Evolutionary conservation across 1,140 invertebrate species (phyloP).

Genomic region (Leguminivora glycinivorella): DNA sequence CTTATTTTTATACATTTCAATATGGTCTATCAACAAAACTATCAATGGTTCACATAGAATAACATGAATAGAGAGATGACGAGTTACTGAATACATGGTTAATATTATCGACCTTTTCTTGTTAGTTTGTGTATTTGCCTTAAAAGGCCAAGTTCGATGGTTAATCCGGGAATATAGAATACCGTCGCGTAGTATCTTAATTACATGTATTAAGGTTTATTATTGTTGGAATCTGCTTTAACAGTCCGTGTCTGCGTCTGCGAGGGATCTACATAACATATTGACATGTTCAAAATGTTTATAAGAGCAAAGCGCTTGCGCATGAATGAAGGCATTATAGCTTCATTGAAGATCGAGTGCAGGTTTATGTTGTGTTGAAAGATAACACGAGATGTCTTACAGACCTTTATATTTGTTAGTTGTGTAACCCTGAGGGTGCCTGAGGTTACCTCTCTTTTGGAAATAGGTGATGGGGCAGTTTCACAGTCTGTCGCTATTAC

Average conservation of each 20-base stretch:
- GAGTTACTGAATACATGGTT: slow-evolving; percentile 21
- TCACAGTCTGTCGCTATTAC: background rate
- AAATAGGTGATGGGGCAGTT: background rate
- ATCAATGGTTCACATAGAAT: slow-evolving; percentile 10
- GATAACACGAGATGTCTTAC: slow-evolving; percentile 14
- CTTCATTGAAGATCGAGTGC: slow-evolving; percentile 9
- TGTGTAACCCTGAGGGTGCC: background rate
- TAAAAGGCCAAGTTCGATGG: slow-evolving; percentile 11
- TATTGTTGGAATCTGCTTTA: background rate
- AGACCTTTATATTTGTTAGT: background rate
- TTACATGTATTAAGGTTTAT: background rate
- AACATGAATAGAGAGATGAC: slow-evolving; percentile 27
- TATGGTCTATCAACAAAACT: slow-evolving; percentile 27
- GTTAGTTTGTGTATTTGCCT: background rate
- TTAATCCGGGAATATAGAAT: background rate
- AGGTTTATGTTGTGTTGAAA: slow-evolving; percentile 7
- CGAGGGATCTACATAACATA: slow-evolving; percentile 13
- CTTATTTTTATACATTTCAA: background rate
- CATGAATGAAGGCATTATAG: slow-evolving; percentile 13
- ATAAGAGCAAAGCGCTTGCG: slow-evolving; percentile 15
- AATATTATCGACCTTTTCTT: slow-evolving; percentile 28
- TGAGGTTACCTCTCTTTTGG: background rate
- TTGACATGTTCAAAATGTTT: slow-evolving; percentile 23
- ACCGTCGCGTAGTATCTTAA: background rate
- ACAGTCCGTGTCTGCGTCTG: background rate